Evolutionary conservation across 2,888 invertebrate species (phyloP), one percentile per base, ranked within the genome.

Genomic region (Anaspis maculata): DNA sequence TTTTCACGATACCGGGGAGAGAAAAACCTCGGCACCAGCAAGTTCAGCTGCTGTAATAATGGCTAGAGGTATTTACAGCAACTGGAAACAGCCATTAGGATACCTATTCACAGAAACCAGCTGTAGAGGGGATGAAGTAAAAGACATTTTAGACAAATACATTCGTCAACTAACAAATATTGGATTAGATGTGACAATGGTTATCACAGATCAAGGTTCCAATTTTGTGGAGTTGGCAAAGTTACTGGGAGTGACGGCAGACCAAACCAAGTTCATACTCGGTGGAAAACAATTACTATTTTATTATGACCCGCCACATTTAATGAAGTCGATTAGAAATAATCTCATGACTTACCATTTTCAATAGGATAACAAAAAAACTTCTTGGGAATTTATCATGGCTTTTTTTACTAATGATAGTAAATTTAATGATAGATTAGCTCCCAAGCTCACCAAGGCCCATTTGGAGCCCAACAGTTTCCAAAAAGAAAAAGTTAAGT

Each of bases 61-160:
- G 39, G 31, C 27, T 4, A n/a, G n/a, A n/a, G n/a, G n/a, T n/a
- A n/a, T n/a, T n/a, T n/a, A n/a, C n/a, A n/a, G n/a, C n/a, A n/a
- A 36, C 11, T 42, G 39, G 42, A 42, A 37, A 13, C 42, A 42
- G 25, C 39, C 42, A 22, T 10, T 42, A 11, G 31, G 33, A 1
- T 42, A 37, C 27, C 24, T 34, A 21, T 42, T 37, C 32, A 16
- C 26, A n/a, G 9, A 27, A 24, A 23, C 26, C 6, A 25, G 4
- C 24, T 34, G 16, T 22, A 15, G 16, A n/a, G 30, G 15, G n/a
- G 11, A 9, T 14, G 11, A 21, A 19, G 7, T 39, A 10, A 34
- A 31, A 30, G 15, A 33, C 12, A 32, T 37, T 11, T 19, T 37
- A 11, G 25, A 25, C 7, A 15, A 23, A 10, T 30, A 30, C 16